Conservation (phyloP, 1,140 invertebrate genomes). For the Eriocheir sinensis region DNA sequence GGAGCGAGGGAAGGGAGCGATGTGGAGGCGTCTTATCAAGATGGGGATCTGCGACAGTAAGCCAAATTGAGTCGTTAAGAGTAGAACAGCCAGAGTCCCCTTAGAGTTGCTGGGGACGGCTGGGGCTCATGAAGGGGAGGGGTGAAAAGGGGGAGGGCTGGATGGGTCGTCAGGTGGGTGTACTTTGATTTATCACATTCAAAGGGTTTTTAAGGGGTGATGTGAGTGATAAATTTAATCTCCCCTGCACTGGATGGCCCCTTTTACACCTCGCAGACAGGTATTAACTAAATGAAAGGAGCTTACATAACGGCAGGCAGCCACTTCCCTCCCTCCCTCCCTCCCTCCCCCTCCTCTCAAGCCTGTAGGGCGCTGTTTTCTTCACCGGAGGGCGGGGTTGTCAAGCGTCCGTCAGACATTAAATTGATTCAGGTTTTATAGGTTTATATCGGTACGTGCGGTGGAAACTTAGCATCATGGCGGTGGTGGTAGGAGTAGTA, state of each 20-base stretch:
- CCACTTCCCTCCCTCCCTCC: too few species aligned
- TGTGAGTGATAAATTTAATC: conserved; percentile 1
- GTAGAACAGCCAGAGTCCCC: not conserved
- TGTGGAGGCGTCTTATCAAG: conserved; percentile 36
- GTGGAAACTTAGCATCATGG: not conserved
- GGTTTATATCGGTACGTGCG: not conserved
- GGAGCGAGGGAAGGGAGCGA: not conserved
- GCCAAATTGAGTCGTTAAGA: conserved; percentile 45
- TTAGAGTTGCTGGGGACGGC: not conserved
- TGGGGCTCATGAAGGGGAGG: too few species aligned
- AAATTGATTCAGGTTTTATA: not conserved
- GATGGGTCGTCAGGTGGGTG: not conserved
- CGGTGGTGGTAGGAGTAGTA: not conserved
- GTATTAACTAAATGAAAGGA: not conserved
- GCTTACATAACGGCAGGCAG: not conserved
- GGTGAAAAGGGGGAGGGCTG: not conserved
- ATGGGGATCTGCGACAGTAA: conserved; percentile 40
- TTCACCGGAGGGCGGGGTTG: not conserved
- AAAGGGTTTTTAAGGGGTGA: not conserved
- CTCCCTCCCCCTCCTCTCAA: not conserved
- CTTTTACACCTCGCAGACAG: not conserved
- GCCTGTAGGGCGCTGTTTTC: not conserved
- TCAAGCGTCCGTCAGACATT: conserved; percentile 5
- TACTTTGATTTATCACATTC: not conserved
- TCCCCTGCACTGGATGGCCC: not conserved